Base-by-base conservation (phyloP, 2,888 invertebrate genomes). In the Drosophila conformis region DNA sequence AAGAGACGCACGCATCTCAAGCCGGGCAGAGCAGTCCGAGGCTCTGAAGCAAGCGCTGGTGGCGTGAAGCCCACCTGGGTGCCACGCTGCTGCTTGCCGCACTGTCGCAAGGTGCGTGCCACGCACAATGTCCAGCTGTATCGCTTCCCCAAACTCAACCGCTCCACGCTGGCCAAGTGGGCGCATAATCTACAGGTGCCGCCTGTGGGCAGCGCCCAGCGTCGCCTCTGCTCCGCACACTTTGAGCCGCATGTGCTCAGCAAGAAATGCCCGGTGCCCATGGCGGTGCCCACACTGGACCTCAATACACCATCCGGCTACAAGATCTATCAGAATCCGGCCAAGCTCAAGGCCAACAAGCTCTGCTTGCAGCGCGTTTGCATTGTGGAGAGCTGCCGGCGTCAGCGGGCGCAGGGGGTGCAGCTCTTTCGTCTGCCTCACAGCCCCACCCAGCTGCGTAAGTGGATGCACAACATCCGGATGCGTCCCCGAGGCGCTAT, bases 291-390 rank as follows among this genome's bases (percentile, higher is more conserved):
- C 6, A 91, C 91, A 0, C 59, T 92, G 5, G 88, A 91, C 11
- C 69, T 91, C 0, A 91, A 91, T 48, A 70, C 87, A 1, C 92
- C 91, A 0, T 65, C 89, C 0, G 91, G 92, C 15, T 85, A 90
- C 53, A 92, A 92, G 72, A 89, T 91, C 48, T 91, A 91, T 63
- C 92, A 91, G 69, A 91, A 91, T 74, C 92, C 91, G 13, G 85
- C 91, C 21, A 89, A 91, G 54, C 74, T 91, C 0, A 90, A 90
- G 71, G 81, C 85, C 33, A 82, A 80, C 29, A 92, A 92, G 56
- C 52, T 90, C 33, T 87, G 91, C 15, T 57, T 88, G 35, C 87
- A 92, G 58, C 83, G 89, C 3, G 84, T 90, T 11, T 91, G 91
- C 67, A 80, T 90, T 35, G 86, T 91, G 33, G 87, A 91, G 33